Conservation (phyloP, 2,888 invertebrate species). For the Agonopterix heracliana region DNA sequence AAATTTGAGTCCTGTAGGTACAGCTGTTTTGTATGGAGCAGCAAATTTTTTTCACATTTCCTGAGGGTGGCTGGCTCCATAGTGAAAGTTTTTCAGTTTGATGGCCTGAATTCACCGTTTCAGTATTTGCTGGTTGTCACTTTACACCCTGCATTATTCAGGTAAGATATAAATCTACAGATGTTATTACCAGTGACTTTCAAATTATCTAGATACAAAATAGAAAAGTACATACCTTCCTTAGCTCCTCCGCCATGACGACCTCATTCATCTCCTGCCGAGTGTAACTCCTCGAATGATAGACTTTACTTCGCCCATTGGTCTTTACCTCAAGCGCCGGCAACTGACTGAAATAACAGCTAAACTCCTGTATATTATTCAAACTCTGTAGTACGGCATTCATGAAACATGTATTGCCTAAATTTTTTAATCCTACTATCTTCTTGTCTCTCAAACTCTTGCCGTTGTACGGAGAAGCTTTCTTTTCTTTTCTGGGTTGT, state of each 20-base stretch:
- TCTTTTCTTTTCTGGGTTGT: constrained; percentile 42
- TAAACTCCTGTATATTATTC: constrained; percentile 90
- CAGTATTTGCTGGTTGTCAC: too few species aligned
- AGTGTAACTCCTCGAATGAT: constrained; percentile 78
- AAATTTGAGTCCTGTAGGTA: too few species aligned
- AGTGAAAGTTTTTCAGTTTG: too few species aligned
- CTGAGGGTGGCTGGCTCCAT: too few species aligned
- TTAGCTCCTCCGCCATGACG: constrained; percentile 85
- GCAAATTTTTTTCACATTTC: too few species aligned
- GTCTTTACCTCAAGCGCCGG: constrained; percentile 81
- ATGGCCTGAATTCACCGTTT: too few species aligned
- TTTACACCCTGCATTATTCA: too few species aligned
- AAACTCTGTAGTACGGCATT: constrained; percentile 89
- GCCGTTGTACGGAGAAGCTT: constrained; percentile 50
- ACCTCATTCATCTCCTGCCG: constrained; percentile 81
- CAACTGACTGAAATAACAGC: constrained; percentile 86
- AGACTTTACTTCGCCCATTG: constrained; percentile 73
- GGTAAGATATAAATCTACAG: too few species aligned
- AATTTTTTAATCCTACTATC: constrained; percentile 84
- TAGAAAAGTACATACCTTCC: constrained; percentile 68
- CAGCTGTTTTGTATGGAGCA: too few species aligned
- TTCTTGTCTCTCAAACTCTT: constrained; percentile 76
- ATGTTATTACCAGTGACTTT: too few species aligned
- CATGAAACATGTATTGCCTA: constrained; percentile 92
- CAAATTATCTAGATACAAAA: too few species aligned